Base-by-base conservation (phyloP, 2,888 invertebrate genomes). In the Xanthorhoe designata region DNA sequence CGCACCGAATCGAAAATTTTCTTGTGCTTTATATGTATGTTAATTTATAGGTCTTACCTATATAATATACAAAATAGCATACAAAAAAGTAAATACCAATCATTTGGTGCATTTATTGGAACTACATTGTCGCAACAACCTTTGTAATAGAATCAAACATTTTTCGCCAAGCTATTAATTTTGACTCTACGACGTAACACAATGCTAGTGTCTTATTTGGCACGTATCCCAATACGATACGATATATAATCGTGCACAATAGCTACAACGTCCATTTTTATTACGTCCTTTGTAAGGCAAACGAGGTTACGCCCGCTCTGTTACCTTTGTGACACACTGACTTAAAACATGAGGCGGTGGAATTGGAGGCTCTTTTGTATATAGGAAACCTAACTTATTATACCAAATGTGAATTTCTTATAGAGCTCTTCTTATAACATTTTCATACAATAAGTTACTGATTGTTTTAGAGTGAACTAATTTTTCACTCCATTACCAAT, bases 271-370 rank as follows among this genome's bases (percentile, higher is more conserved):
- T 80, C 79, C 79, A 83, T 82, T 83, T 84, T 81, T 84, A 82
- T 86, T 85, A 85, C 81, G 82, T 80, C 84, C 82, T 84, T 85
- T 86, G 85, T 84, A 79, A 82, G 81, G 82, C 80, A 78, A 83
- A 81, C 79, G 78, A 80, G 82, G 82, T 79, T 78, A 75, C 76
- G 71, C 69, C 74, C 68, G 73, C 47, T 38, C 60, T 51, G 66
- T 67, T 67, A 76, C 68, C 64, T 68, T 68, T 68, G 68, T 68
- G 68, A 68, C 65, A 66, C 69, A 55, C 64, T 70, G 69, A 52
- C 58, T 68, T 68, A 61, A 56, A 72, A 79, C 73, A 73, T 61
- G 75, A 57, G 53, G 45, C 18, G n/a, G 54, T 56, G 56, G 15
- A 60, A 68, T 61, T 56, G 45, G 15, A 50, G 32, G 51, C 51